Evolutionary conservation across 2,113 vertebrate species (phyloP), one percentile per base, ranked within the genome.

Genomic region (Siniperca knerii): DNA sequence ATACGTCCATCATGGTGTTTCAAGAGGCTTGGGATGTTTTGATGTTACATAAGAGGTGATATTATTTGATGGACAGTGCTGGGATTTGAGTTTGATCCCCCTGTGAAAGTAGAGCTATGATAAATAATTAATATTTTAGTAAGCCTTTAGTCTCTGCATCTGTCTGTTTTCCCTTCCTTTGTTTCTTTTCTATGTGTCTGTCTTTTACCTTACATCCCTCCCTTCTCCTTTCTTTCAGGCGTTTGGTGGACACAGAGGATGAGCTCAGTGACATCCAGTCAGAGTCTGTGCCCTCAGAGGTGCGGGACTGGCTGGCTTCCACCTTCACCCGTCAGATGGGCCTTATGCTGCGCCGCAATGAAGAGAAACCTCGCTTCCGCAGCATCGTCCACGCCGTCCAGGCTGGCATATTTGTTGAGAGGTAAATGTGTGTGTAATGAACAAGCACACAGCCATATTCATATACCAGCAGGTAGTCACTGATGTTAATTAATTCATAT

Each of bases 261-360:
- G 98, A 99, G 83, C 98, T 99, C 89, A 98, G 98, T 50, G 98
- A 98, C 92, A 99, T 99, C 90, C 97, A 97, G 87, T 99, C 98
- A 0, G 98, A 99, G 77, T 97, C 98, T 0, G 98, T 99, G 86
- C 98, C 98, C n/a, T 99, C 98, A 0, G 98, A 99, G 92, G 98
- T 99, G 84, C 97, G 98, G 44, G 98, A 99, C 83, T 99, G 98
- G 98, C 94, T 99, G 95, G 98, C 98, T 77, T 97, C 98, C 86
- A 99, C 98, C 88, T 99, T 99, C 92, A 99, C 98, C 0, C 93
- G 97, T 35, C 98, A 99, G 94, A 99, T 99, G 98, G 98, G 98
- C 40, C 95, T 99, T 96, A 99, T 99, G 97, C 95, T 99, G 64
- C 96, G 96, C 67, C 96, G 97, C 68, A 98, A 96, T 0, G 98